Conservation (phyloP, 2,113 vertebrate genomes). For the Oxyura jamaicensis region DNA sequence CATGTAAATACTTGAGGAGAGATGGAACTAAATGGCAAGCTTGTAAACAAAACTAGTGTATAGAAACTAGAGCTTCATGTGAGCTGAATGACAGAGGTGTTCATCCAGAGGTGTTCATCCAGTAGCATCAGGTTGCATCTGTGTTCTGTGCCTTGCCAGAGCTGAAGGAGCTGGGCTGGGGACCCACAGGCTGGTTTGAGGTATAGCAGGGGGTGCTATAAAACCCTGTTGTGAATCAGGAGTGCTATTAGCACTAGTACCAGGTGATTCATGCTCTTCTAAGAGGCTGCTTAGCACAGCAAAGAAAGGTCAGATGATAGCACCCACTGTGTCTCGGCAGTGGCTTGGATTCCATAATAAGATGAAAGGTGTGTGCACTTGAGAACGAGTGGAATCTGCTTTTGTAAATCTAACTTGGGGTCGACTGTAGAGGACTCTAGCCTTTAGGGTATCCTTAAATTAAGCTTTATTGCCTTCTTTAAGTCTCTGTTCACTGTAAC, state of each 20-base stretch:
- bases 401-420: not conserved
- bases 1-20: not conserved
- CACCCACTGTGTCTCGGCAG: not conserved
- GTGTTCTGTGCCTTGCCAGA: not conserved
- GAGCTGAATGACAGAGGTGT: not conserved
- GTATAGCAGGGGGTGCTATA: not conserved
- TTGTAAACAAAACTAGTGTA: not conserved
- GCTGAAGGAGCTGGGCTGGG: not conserved
- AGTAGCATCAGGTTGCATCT: not conserved
- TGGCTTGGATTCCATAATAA: not conserved
- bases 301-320: not conserved
- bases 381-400: not conserved
- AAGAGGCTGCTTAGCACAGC: not conserved
- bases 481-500: not conserved
- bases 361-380: not conserved
- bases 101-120: no score
- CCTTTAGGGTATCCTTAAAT: not conserved
- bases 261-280: not conserved
- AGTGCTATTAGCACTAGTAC: not conserved
- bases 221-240: not conserved
- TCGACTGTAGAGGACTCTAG: not conserved
- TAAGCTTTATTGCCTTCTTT: not conserved
- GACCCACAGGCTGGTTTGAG: not conserved
- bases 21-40: no score
- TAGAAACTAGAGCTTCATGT: not conserved